Base-by-base conservation (phyloP, 30 jellyfish, hydroid and myxozoan genomes). In the Hydra vulgaris region DNA sequence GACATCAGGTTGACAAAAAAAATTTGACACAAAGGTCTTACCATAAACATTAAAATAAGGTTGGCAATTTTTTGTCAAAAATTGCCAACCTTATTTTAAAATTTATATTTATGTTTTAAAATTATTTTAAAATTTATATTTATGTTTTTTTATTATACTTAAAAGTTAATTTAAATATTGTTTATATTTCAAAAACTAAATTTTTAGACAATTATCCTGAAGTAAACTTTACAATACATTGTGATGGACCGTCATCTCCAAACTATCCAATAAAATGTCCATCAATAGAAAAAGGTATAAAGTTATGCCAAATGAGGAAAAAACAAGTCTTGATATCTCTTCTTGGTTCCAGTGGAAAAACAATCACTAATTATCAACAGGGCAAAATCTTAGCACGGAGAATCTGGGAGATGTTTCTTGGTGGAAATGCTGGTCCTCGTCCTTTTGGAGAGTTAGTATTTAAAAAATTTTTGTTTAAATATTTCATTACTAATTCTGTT, bases 141-240 rank as follows among this genome's bases (percentile, higher is more conserved):
- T n/a, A n/a, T n/a, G n/a, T n/a, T n/a, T n/a, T n/a, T n/a, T n/a
- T n/a, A n/a, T n/a, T n/a, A n/a, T n/a, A n/a, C n/a, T n/a, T n/a
- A n/a, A n/a, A n/a, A n/a, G n/a, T n/a, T n/a, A n/a, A n/a, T n/a
- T n/a, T n/a, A n/a, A n/a, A n/a, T n/a, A n/a, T n/a, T n/a, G n/a
- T n/a, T n/a, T n/a, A n/a, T n/a, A n/a, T n/a, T n/a, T n/a, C n/a
- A n/a, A n/a, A n/a, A n/a, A n/a, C n/a, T n/a, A n/a, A 27, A n/a
- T n/a, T 85, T 80, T 71, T 26, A 89, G 98, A 92, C 54, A 80
- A 84, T 76, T 66, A 81, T 86, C 98, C 98, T 25, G 96, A 85
- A 15, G 25, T 92, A 23, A 92, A 92, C 70, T 87, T 92, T 68
- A 91, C 98, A 0, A 86, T 80, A 54, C 98, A 92, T 53, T 92